A percentile compares a stretch with the other conserved stretches of the same genome.
Conservation (phyloP, 1,140 invertebrate species). For the Drosophila micromelanica region DNA sequence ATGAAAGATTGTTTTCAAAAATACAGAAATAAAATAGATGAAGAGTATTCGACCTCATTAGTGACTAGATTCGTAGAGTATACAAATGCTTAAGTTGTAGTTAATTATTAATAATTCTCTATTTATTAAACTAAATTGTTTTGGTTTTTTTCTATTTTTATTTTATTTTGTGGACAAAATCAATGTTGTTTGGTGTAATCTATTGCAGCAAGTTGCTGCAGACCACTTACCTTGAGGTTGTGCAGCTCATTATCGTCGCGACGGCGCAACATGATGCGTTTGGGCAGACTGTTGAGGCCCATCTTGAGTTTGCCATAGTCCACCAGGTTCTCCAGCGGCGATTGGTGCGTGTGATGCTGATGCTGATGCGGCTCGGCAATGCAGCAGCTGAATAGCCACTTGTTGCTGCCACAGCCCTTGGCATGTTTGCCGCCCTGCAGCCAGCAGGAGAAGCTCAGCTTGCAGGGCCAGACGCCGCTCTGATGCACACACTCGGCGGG, state of each 20-base stretch:
- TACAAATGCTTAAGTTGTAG: too few species aligned
- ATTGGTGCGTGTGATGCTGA: constrained; percentile 85
- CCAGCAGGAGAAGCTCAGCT: constrained; percentile 90
- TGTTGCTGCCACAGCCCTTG: constrained; percentile 87
- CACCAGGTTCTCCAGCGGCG: constrained; percentile 82
- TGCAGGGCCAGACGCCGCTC: constrained; percentile 86
- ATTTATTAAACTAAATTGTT: too few species aligned
- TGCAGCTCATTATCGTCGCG: constrained; percentile 77
- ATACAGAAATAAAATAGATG: too few species aligned
- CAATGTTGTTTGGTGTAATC: constrained; percentile 29
- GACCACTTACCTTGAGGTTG: constrained; percentile 58
- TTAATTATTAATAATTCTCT: too few species aligned
- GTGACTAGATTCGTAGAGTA: too few species aligned
- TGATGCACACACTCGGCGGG: constrained; percentile 87
- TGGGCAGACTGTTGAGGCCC: constrained; percentile 57
- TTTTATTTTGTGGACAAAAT: background rate
- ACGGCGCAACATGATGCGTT: constrained; percentile 74
- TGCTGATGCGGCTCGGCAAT: constrained; percentile 85
- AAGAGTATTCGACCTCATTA: too few species aligned
- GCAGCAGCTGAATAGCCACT: constrained; percentile 90
- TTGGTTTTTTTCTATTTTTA: background rate
- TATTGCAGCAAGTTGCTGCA: constrained; percentile 7
- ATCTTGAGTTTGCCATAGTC: constrained; percentile 72
- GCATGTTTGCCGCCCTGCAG: constrained; percentile 87
- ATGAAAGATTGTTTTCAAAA: too few species aligned